Evolutionary conservation across 2,797 vertebrate genomes (phyloP).

Genomic region (Danio albolineatus): DNA sequence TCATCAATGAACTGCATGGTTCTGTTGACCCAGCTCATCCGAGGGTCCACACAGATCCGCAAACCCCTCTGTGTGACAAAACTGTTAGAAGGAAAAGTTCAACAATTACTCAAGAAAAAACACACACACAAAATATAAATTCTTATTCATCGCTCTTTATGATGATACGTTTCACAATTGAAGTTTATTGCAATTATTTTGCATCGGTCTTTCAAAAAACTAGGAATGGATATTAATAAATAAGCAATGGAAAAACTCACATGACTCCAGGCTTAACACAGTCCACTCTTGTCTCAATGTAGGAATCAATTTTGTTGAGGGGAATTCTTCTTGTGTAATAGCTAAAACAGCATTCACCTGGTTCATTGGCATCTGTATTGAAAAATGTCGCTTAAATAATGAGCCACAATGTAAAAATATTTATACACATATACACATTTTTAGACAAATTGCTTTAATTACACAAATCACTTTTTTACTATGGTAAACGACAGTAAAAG

Average conservation of each 20-base stretch:
- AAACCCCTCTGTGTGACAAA: background rate
- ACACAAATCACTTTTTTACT: background rate
- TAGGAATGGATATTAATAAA: background rate
- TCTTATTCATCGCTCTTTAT: background rate
- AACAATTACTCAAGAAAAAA: background rate
- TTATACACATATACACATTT: no score
- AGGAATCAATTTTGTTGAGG: fast-evolving
- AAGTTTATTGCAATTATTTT: background rate
- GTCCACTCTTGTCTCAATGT: background rate
- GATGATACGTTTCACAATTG: background rate
- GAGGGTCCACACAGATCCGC: constrained; percentile 18
- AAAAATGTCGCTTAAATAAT: background rate
- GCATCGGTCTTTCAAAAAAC: background rate
- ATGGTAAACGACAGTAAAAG: background rate
- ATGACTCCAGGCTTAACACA: constrained; percentile 5
- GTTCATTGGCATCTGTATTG: constrained; percentile 4
- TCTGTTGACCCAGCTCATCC: background rate
- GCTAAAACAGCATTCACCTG: constrained; percentile 41
- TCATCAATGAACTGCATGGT: background rate
- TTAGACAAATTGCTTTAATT: no score
- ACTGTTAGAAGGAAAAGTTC: constrained; percentile 36
- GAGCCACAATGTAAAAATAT: no score
- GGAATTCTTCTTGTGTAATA: background rate
- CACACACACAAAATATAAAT: background rate
- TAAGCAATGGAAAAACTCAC: constrained; percentile 17